phyloP scores from a whole-genome alignment of 2,888 invertebrate genomes.

The Drosophila merina region DNA sequence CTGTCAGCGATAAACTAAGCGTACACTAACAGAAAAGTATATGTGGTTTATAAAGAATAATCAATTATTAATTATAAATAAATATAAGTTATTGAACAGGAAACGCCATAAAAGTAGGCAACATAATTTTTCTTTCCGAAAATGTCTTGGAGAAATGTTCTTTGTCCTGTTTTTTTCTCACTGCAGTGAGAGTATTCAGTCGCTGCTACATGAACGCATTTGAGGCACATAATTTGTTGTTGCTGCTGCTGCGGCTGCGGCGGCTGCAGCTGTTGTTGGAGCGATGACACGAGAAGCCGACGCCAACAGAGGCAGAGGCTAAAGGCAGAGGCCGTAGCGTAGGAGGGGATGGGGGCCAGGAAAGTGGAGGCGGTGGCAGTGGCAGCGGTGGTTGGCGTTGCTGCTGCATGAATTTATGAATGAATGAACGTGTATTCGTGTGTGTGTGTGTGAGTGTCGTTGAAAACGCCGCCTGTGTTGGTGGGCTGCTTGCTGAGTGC shows the following conservation, averaged over 20 bases:
- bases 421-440: conserved; percentile 53
- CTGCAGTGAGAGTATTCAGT: conserved; percentile 18
- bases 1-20: conserved; percentile 66
- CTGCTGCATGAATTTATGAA: conserved; percentile 74
- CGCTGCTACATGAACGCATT: conserved; percentile 42
- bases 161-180: background rate
- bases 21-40: background rate
- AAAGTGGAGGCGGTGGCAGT: conserved; percentile 27
- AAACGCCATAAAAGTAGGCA: background rate
- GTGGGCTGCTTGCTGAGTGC: conserved; percentile 20
- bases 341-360: conserved; percentile 8
- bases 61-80: background rate
- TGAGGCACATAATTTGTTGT: conserved; percentile 31
- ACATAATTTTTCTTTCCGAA: background rate
- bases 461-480: conserved; percentile 18
- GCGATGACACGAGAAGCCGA: conserved; percentile 57
- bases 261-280: conserved; percentile 37
- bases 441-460: conserved; percentile 3
- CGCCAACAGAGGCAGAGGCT: conserved; percentile 24
- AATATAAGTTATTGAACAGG: background rate
- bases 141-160: background rate
- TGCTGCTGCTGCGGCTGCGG: conserved; percentile 14
- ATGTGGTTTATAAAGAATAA: background rate
- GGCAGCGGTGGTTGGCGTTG: conserved; percentile 27
- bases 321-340: conserved; percentile 24